phyloP scores from a whole-genome alignment of 1,140 invertebrate species.

The Drosophila ficusphila region DNA sequence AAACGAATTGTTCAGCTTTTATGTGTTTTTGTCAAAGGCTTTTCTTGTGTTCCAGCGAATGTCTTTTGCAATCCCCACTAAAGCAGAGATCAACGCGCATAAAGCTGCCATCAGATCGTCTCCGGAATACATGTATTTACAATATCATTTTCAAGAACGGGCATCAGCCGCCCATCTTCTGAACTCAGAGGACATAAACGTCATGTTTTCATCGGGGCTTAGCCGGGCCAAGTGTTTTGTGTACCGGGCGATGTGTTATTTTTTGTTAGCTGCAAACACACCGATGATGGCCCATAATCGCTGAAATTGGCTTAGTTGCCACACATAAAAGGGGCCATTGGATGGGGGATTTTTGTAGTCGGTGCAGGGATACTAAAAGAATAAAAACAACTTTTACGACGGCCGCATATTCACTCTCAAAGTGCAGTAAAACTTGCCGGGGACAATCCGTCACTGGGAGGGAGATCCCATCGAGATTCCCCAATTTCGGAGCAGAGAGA shows the following conservation, averaged over 20 bases:
- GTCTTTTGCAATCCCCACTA: slow-evolving; percentile 5
- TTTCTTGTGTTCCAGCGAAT: neutral
- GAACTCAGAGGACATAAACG: slow-evolving; percentile 37
- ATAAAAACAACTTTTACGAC: slow-evolving; percentile 79
- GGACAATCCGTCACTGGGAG: slow-evolving; percentile 62
- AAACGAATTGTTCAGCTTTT: neutral
- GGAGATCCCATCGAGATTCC: neutral
- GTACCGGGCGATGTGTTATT: slow-evolving; percentile 44
- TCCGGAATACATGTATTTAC: slow-evolving; percentile 19
- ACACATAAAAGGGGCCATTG: slow-evolving; percentile 51
- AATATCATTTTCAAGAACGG: slow-evolving; percentile 31
- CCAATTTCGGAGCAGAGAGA: neutral
- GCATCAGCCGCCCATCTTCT: neutral
- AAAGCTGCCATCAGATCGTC: slow-evolving; percentile 10
- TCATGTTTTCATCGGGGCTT: slow-evolving; percentile 60
- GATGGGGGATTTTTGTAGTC: slow-evolving; percentile 21
- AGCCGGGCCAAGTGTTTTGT: slow-evolving; percentile 46
- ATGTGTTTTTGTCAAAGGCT: slow-evolving; percentile 1
- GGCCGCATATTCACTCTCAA: slow-evolving; percentile 54
- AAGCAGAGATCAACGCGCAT: slow-evolving; percentile 1
- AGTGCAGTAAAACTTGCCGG: slow-evolving; percentile 74
- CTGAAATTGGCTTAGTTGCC: slow-evolving; percentile 73
- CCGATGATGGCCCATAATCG: slow-evolving; percentile 72
- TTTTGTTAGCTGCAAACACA: slow-evolving; percentile 79
- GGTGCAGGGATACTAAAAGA: slow-evolving; percentile 70